These are phyloP conservation scores for Dipodomys merriami DNA, from an alignment of 2,113 vertebrate species.

Conservation along the genomic window DNA sequence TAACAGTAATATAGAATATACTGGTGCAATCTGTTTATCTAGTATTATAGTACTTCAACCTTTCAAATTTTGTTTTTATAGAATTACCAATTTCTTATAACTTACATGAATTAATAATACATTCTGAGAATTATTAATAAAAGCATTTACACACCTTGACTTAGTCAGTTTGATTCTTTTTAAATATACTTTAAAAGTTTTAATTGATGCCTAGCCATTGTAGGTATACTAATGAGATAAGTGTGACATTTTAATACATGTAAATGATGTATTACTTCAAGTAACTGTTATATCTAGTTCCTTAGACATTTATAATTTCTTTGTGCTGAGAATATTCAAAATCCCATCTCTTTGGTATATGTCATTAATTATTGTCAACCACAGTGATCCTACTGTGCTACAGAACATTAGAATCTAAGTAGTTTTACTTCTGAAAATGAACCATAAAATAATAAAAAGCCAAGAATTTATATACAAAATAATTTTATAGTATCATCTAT, in stretches of 20 bases:
- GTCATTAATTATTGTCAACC: neutral
- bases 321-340: neutral
- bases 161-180: neutral
- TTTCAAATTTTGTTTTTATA: neutral
- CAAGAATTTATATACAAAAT: neutral
- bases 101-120: neutral
- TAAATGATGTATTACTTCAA: neutral
- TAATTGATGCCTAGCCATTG: neutral
- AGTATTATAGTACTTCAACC: neutral
- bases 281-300: neutral
- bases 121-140: neutral
- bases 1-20: too few species aligned
- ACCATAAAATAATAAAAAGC: neutral
- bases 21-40: neutral
- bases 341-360: neutral
- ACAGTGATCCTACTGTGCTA: neutral
- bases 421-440: neutral
- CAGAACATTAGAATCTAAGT: neutral
- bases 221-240: neutral
- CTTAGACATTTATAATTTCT: neutral
- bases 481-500: neutral
- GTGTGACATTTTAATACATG: neutral
- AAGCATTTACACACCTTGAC: neutral
- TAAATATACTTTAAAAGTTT: neutral
- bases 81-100: neutral